Conservation (phyloP, 2,888 invertebrate species). For the Drosophila kuntzei region DNA sequence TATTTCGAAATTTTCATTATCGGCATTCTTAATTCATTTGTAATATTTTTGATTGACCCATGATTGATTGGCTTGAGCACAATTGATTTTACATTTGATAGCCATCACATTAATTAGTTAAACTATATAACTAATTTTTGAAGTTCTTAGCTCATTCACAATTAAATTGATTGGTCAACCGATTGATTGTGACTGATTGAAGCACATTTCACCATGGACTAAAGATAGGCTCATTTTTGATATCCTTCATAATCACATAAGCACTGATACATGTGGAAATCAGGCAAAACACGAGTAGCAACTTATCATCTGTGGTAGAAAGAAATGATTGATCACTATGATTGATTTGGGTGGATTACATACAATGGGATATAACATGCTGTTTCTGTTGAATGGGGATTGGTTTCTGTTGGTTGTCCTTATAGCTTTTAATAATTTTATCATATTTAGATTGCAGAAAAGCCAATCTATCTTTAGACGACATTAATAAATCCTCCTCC, state of each 20-base stretch:
- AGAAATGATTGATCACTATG: background rate
- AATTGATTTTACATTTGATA: background rate
- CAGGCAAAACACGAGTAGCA: background rate
- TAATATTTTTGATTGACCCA: background rate
- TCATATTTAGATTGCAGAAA: background rate
- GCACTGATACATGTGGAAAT: background rate
- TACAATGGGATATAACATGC: background rate
- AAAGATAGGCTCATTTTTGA: background rate
- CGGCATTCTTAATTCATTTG: no score
- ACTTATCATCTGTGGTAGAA: background rate
- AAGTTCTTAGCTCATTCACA: background rate
- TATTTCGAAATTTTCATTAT: background rate
- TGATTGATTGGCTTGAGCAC: background rate
- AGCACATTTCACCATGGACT: background rate
- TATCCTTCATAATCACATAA: background rate
- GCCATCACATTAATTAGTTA: background rate
- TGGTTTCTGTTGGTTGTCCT: background rate
- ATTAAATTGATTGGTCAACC: background rate
- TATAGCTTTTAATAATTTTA: background rate
- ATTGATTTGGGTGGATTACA: background rate
- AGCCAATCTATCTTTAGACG: background rate
- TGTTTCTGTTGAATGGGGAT: background rate
- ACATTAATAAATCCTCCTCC: background rate
- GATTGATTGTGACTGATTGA: background rate
- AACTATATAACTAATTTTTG: background rate